Conservation (phyloP, 1,140 invertebrate species). For the Mamestra configurata region DNA sequence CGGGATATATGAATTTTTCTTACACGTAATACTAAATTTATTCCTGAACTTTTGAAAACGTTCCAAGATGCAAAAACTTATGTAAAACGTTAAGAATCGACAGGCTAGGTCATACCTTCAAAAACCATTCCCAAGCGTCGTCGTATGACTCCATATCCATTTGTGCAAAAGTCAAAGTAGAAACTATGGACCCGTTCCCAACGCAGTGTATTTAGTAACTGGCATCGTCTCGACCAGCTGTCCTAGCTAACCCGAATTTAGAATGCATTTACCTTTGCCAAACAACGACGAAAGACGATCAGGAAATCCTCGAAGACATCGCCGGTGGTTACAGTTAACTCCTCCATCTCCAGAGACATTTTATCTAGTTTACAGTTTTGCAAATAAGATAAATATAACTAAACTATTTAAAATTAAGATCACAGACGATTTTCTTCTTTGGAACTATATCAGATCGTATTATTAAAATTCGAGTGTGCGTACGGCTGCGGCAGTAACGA, state of each 20-base stretch:
- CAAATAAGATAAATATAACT: slow-evolving; percentile 70
- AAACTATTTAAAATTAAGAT: slow-evolving; percentile 72
- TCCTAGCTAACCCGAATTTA: slow-evolving; percentile 74
- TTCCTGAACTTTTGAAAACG: slow-evolving; percentile 45
- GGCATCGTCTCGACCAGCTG: slow-evolving; percentile 49
- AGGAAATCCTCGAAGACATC: slow-evolving; percentile 90
- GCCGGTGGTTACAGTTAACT: slow-evolving; percentile 82
- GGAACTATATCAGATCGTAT: slow-evolving; percentile 82
- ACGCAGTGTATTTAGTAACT: slow-evolving; percentile 48
- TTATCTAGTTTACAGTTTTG: slow-evolving; percentile 69
- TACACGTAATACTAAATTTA: slow-evolving; percentile 18
- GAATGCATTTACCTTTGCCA: slow-evolving; percentile 88
- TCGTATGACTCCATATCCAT: slow-evolving; percentile 74
- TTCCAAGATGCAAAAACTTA: slow-evolving; percentile 40
- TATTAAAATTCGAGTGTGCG: slow-evolving; percentile 72
- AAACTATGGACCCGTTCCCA: slow-evolving; percentile 29
- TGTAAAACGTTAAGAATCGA: slow-evolving; percentile 9
- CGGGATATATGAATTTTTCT: slow-evolving; percentile 37
- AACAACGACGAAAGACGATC: slow-evolving; percentile 88
- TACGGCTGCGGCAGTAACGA: slow-evolving; percentile 60
- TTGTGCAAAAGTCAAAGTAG: slow-evolving; percentile 15
- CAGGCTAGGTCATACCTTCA: slow-evolving; percentile 70
- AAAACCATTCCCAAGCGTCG: slow-evolving; percentile 74
- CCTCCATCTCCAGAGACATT: slow-evolving; percentile 87
- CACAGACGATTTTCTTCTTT: slow-evolving; percentile 83